phyloP scores from a whole-genome alignment of 2,888 invertebrate genomes.

The Entomobrya proxima region DNA sequence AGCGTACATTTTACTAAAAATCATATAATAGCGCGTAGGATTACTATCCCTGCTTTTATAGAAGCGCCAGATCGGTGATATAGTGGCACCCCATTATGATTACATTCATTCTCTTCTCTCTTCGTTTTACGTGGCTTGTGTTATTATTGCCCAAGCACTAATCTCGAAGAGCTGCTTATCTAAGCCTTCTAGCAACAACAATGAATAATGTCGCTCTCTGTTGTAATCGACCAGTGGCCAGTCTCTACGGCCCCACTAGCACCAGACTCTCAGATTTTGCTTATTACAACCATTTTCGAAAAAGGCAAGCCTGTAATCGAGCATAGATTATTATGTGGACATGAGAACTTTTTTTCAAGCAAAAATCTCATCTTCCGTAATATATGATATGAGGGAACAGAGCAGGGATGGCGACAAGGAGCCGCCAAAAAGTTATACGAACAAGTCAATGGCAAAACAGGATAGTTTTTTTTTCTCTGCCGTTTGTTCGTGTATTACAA shows the following conservation, averaged over 20 bases:
- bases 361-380: conserved; percentile 66
- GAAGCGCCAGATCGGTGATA: conserved; percentile 20
- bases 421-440: conserved; percentile 65
- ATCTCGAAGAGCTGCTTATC: conserved; percentile 36
- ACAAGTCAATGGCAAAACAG: conserved; percentile 63
- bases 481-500: conserved; percentile 2
- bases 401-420: conserved; percentile 57
- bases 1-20: conserved; percentile 6
- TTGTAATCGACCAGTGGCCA: conserved; percentile 61
- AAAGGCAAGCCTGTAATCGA: conserved; percentile 61
- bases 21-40: too few relatives aligned
- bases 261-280: conserved; percentile 50
- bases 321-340: conserved; percentile 66
- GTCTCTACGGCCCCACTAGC: conserved; percentile 61
- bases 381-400: conserved; percentile 59
- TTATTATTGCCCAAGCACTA: conserved; percentile 35
- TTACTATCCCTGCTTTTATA: too few relatives aligned
- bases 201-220: conserved; percentile 64
- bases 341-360: conserved; percentile 61
- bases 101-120: conserved; percentile 20
- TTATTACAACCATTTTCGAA: conserved; percentile 63
- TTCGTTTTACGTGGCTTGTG: background rate
- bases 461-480: conserved; percentile 45
- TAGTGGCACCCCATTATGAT: conserved; percentile 45
- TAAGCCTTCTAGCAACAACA: conserved; percentile 43